Conservation (phyloP, 2,797 vertebrate species). For the Rhinatrema bivittatum region DNA sequence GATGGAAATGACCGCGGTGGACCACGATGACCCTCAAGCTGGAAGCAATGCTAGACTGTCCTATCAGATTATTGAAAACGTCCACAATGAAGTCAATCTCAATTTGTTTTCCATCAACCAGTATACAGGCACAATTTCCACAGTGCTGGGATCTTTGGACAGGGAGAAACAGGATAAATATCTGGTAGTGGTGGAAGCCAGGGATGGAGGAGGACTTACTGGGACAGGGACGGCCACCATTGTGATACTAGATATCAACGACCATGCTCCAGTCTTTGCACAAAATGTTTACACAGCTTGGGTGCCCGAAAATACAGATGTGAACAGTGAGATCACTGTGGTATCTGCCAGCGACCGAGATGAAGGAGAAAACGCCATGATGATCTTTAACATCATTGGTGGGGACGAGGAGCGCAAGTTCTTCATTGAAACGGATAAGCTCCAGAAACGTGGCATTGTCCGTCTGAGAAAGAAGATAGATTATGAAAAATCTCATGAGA, state of each 20-base stretch:
- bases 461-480: conserved; percentile 71
- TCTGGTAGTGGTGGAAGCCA: conserved; percentile 74
- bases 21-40: conserved; percentile 74
- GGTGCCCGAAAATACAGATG: conserved; percentile 64
- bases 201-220: conserved; percentile 73
- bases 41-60: conserved; percentile 67
- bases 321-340: conserved; percentile 68
- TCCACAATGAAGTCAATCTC: conserved; percentile 78
- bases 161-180: conserved; percentile 69
- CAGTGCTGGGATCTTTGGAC: conserved; percentile 69
- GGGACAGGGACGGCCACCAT: conserved; percentile 83
- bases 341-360: conserved; percentile 75
- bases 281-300: conserved; percentile 64
- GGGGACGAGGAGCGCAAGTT: conserved; percentile 80
- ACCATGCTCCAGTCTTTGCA: conserved; percentile 77
- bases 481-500: conserved; percentile 79
- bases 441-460: conserved; percentile 59
- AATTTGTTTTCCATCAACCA: conserved; percentile 78
- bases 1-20: conserved; percentile 79
- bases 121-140: conserved; percentile 71
- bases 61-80: conserved; percentile 76
- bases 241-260: conserved; percentile 73
- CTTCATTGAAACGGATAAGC: conserved; percentile 76
- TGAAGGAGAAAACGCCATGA: conserved; percentile 71
- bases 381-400: conserved; percentile 74